A percentile compares a stretch with the other conserved stretches of the same genome.
phyloP scores from a whole-genome alignment of 2,113 vertebrate species.

The Sphyrna mokarran region DNA sequence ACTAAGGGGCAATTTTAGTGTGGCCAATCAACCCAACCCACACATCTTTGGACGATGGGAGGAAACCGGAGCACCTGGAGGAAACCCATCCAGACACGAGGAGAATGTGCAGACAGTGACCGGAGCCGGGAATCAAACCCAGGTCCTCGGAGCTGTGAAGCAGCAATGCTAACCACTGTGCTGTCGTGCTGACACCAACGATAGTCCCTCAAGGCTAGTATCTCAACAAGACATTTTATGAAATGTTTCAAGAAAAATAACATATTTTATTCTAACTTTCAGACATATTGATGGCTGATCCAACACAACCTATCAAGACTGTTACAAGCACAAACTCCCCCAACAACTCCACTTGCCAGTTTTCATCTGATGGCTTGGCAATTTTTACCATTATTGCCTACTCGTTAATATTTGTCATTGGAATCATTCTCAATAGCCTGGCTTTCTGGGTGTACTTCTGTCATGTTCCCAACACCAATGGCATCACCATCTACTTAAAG shows the following conservation, averaged over 20 bases:
- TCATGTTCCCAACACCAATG: conserved; percentile 18
- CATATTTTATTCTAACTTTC: background rate
- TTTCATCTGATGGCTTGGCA: background rate
- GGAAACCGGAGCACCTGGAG: too few relatives aligned
- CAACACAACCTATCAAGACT: background rate
- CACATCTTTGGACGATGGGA: too few relatives aligned
- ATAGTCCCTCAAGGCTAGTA: background rate
- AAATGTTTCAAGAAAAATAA: background rate
- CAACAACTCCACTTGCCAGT: background rate
- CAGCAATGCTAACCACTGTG: too few relatives aligned
- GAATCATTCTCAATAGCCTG: conserved; percentile 54
- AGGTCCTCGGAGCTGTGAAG: too few relatives aligned
- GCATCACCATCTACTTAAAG: conserved; percentile 56
- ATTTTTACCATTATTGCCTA: conserved; percentile 37
- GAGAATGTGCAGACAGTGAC: too few relatives aligned
- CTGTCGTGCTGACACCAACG: too few relatives aligned
- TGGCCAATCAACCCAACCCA: too few relatives aligned
- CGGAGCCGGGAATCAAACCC: too few relatives aligned
- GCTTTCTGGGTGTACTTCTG: conserved; percentile 55
- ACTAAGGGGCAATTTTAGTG: too few relatives aligned
- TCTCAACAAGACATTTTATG: background rate
- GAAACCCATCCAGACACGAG: too few relatives aligned
- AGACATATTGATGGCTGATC: background rate
- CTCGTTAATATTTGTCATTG: conserved; percentile 49
- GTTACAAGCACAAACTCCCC: background rate